Conservation (phyloP, 2,113 vertebrate genomes). For the Equus przewalskii region DNA sequence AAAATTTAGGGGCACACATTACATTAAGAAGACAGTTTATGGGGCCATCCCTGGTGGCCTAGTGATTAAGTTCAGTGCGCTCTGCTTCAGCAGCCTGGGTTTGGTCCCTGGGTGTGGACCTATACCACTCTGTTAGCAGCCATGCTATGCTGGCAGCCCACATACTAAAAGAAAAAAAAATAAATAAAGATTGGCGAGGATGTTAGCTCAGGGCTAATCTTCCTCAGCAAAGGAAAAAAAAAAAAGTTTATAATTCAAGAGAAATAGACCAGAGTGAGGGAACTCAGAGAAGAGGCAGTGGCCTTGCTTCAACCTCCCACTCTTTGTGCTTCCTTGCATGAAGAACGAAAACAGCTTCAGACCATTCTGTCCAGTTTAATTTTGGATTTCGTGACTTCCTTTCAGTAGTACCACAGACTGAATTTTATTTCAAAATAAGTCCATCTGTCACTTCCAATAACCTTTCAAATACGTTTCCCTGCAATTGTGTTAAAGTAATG, state of each 20-base stretch:
- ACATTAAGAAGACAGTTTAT: neutral
- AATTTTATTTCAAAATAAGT: slow-evolving; percentile 67
- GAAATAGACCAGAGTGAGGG: neutral
- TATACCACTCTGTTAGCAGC: too few relatives aligned
- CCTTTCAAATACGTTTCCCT: slow-evolving; percentile 47
- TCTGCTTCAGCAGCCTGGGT: too few relatives aligned
- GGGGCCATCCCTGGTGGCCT: too few relatives aligned
- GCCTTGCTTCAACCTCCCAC: neutral
- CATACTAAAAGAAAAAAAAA: too few relatives aligned
- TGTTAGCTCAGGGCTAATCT: too few relatives aligned
- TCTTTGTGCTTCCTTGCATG: slow-evolving; percentile 52
- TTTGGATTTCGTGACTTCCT: slow-evolving; percentile 67
- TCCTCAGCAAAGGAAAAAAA: too few relatives aligned
- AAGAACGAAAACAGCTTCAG: neutral
- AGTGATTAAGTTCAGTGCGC: too few relatives aligned
- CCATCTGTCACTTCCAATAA: slow-evolving; percentile 62
- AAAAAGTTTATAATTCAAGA: neutral
- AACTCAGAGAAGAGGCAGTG: neutral
- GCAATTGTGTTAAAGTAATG: slow-evolving; percentile 3
- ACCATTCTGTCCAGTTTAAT: slow-evolving; percentile 41
- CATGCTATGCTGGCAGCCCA: too few relatives aligned
- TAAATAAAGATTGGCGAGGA: too few relatives aligned
- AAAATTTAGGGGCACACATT: neutral
- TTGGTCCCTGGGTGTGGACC: too few relatives aligned
- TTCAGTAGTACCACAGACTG: slow-evolving; percentile 63